A percentile compares a stretch with the other conserved stretches of the same genome.
Conservation (phyloP, 1,140 invertebrate species). For the Sarcophaga bullata region DNA sequence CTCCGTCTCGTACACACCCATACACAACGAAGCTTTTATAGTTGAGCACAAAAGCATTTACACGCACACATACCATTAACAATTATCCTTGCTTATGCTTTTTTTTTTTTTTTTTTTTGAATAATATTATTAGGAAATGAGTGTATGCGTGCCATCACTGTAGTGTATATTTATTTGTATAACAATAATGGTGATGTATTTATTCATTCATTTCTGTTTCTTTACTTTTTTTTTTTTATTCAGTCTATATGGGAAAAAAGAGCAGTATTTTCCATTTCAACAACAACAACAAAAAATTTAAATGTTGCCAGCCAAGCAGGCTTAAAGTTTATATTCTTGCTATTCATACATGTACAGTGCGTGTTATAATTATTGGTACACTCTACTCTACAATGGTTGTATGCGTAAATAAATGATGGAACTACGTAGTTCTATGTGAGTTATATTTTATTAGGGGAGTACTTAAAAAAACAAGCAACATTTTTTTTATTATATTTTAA, state of each 20-base stretch:
- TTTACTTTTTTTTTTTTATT: not conserved
- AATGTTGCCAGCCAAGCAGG: not conserved
- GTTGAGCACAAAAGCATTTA: not conserved
- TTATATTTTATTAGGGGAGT: no score
- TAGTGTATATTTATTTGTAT: slow-evolving; percentile 9
- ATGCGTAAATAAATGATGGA: no score
- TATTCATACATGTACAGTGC: not conserved
- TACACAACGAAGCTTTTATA: not conserved
- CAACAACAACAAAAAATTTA: slow-evolving; percentile 1
- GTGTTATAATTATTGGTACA: no score
- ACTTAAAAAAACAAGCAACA: no score
- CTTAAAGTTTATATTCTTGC: not conserved
- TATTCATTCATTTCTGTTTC: not conserved
- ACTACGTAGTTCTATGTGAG: no score
- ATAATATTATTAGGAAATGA: not conserved
- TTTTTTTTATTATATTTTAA: no score
- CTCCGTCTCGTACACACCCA: not conserved
- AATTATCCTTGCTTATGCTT: slow-evolving; percentile 3
- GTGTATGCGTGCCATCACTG: not conserved
- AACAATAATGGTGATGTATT: slow-evolving; percentile 7
- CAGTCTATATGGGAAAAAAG: not conserved
- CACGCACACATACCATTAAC: not conserved
- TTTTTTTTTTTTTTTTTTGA: not conserved
- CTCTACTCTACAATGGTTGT: no score
- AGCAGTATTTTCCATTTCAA: slow-evolving; percentile 7